phyloP scores from a whole-genome alignment of 1,140 invertebrate species.

The Scylla paramamosain region DNA sequence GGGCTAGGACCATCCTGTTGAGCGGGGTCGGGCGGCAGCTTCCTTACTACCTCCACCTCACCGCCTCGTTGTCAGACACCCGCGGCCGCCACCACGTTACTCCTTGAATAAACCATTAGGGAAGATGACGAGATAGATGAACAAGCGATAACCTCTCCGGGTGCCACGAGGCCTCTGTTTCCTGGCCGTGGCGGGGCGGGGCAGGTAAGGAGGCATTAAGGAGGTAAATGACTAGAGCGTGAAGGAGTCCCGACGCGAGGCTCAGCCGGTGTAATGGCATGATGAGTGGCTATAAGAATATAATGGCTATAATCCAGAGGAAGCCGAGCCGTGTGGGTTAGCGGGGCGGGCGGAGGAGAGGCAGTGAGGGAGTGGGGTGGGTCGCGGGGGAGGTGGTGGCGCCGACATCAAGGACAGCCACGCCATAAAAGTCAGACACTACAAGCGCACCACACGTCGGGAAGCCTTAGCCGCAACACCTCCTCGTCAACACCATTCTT shows the following conservation, averaged over 20 bases:
- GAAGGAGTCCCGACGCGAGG: neutral
- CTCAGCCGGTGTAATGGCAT: neutral
- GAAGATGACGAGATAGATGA: too few relatives aligned
- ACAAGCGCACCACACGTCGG: neutral
- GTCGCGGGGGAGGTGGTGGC: neutral
- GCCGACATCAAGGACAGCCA: neutral
- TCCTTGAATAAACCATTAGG: too few relatives aligned
- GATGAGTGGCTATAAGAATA: slow-evolving; percentile 14
- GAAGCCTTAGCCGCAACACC: neutral
- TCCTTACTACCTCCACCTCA: too few relatives aligned
- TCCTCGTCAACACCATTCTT: too few relatives aligned
- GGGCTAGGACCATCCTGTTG: too few relatives aligned
- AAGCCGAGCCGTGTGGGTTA: neutral
- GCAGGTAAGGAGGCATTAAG: neutral
- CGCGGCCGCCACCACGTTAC: too few relatives aligned
- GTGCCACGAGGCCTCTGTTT: too few relatives aligned
- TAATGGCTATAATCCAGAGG: slow-evolving; percentile 1
- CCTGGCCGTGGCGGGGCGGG: neutral
- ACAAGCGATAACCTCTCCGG: too few relatives aligned
- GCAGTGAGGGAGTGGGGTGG: neutral
- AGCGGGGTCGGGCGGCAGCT: too few relatives aligned
- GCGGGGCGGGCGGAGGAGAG: neutral
- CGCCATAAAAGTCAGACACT: neutral
- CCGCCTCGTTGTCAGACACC: too few relatives aligned
- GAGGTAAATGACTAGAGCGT: neutral